Conservation (phyloP, 2,113 vertebrate genomes). For the Onychostoma macrolepis region DNA sequence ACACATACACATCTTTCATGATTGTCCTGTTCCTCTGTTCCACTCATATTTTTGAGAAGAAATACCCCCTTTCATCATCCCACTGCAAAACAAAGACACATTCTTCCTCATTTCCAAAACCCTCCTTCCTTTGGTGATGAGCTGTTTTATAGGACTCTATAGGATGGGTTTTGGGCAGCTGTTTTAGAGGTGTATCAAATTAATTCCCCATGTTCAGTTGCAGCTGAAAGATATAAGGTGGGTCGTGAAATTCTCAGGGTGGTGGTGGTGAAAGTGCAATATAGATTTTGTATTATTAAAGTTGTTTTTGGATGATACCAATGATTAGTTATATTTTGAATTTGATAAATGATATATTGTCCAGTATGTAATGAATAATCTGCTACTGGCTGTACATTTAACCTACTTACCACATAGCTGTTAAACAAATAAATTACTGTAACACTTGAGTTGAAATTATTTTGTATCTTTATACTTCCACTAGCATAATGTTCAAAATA, state of each 20-base stretch:
- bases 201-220: constrained; percentile 13
- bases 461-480: neutral
- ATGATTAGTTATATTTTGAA: too few relatives aligned
- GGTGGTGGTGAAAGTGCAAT: neutral
- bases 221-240: neutral
- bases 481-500: neutral
- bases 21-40: constrained; percentile 54
- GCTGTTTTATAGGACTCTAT: constrained; percentile 44
- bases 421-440: neutral
- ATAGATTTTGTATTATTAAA: neutral
- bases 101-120: constrained; percentile 48
- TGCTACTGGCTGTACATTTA: neutral
- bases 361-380: neutral
- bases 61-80: constrained; percentile 29
- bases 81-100: constrained; percentile 41
- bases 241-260: neutral
- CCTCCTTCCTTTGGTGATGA: constrained; percentile 28
- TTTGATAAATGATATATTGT: neutral
- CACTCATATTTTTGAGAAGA: constrained; percentile 47
- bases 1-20: constrained; percentile 68
- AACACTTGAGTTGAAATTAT: neutral
- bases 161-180: constrained; percentile 28
- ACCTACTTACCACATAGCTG: neutral
- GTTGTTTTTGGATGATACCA: too few relatives aligned
- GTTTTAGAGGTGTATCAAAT: constrained; percentile 39